Base-by-base conservation (phyloP, 2,113 vertebrate species). In the Nesospiza acunhae region DNA sequence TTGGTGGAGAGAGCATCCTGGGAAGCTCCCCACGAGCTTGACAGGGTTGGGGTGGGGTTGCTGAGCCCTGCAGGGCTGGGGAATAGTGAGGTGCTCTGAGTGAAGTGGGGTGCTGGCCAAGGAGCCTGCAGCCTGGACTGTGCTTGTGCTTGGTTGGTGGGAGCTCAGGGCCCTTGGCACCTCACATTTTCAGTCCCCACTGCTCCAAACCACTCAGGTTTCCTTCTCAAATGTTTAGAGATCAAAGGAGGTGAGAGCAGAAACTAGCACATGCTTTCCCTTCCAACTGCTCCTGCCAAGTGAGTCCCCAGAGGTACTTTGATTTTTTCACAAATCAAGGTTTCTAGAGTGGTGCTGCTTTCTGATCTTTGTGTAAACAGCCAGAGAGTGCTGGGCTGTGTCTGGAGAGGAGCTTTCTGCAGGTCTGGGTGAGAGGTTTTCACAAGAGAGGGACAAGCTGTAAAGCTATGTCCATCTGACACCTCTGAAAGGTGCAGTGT, bases 131-230 rank as follows among this genome's bases (percentile, higher is more conserved):
- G 53, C 31, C 62, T 1, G 0, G 14, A 23, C 23, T 42, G 55
- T 6, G 1, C 21, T 66, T 0, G 0, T 6, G 1, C 21, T 66
- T 0, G 0, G 14, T 18, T 81, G 35, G 14, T 56, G 73, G 33
- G 60, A 81, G 52, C 77, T 78, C 53, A 12, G 53, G 69, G 37
- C n/a, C 75, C 49, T 81, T 86, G 52, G 58, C n/a, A 68, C 46
- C 53, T 94, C 56, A 3, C 1, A 0, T 79, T 56, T 39, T 47
- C 58, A 33, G 56, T 75, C 58, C 22, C 46, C 3, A 1, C 73
- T 69, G 31, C 39, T 75, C 41, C 49, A 52, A 60, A 81, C 3
- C 1, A 17, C 37, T 70, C 15, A 3, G 18, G 47, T 94, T 91
- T 81, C 55, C 69, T 88, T 90, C 73, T 52, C 39, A 78, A 68